Base-by-base conservation (phyloP, 2,797 vertebrate genomes). In the Enteromius treurensis region DNA sequence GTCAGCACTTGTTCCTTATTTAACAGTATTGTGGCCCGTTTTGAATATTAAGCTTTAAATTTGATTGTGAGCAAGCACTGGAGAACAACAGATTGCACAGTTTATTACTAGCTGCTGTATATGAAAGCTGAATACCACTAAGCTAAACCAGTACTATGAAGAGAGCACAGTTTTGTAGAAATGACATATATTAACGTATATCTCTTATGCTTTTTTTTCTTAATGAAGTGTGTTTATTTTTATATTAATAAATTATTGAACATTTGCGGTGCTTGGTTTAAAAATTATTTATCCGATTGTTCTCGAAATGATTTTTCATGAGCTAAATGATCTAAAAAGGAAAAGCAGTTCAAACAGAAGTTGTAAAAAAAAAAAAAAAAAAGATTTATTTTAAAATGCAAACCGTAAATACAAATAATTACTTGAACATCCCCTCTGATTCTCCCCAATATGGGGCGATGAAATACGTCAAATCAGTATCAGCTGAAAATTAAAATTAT, bases 391-490 rank as follows among this genome's bases (percentile, higher is more conserved):
- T 82, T 87, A 83, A 89, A 90, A 89, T 74, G 84, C 88, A 94
- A 94, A 94, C 88, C 69, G 40, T 90, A 91, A 91, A 90, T 91
- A 92, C 88, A 92, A 93, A 91, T 82, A 87, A 87, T 89, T 90
- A 89, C 81, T 91, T 80, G 86, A 89, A 90, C 90, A 70, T 82
- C 42, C 51, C 51, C 80, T 85, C 84, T 70, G 84, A 86, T 90
- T 91, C 91, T 90, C 94, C 95, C 93, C 95, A 96, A 96, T 96
- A 96, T 96, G 95, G 95, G 95, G 94, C 90, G 92, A 94, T 84
- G 90, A 88, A 88, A 91, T 91, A 92, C 91, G 89, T 93, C 88
- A 93, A 91, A 91, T 90, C 90, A 91, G 79, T 87, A 87, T 90
- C 88, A 88, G 83, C 89, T 90, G 79, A 91, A 91, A 89, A 89